Evolutionary conservation across 2,113 vertebrate species (phyloP), one percentile per base, ranked within the genome.

Genomic region (Muntiacus reevesi): DNA sequence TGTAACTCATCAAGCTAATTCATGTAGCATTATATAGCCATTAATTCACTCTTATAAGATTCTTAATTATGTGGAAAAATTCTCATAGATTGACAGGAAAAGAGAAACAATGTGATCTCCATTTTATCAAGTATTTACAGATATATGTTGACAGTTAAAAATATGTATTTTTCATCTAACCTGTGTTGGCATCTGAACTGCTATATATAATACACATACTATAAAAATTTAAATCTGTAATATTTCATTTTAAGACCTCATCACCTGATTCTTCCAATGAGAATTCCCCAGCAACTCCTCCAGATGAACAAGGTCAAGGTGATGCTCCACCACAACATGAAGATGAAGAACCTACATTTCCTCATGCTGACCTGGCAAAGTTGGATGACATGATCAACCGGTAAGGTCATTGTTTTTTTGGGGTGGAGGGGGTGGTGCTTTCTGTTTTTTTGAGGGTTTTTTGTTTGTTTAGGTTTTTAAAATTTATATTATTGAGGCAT

Each of bases 311-410:
- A 98, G 99, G 99, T 62, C 99, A 99, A 97, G 99, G 99, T 90
- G 99, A 99, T 98, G 99, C 99, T 78, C 99, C 99, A 94, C 99
- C 99, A 89, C 99, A 99, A 96, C 99, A 99, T 98, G 99, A 99
- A 98, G 99, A 99, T 98, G 99, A 99, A 98, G 99, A 99, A 98
- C 99, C 99, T 78, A 99, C 99, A 82, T 99, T 99, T 99, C 99
- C 99, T 98, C 99, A 99, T 98, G 99, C 99, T 98, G 99, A 99
- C 98, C 98, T 99, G 98, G 99, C 99, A 97, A 99, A 99, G 98
- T 98, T 99, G 98, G 99, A 99, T 99, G 99, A 99, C 99, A 99
- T 99, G 99, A 99, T 99, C 98, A 99, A 99, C 99, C 99, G 99
- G 99, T 99, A 98, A 84, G 40, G 92, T 74, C 81, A 2, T 71